phyloP scores from a whole-genome alignment of 2,113 vertebrate genomes.

The Carlito syrichta region DNA sequence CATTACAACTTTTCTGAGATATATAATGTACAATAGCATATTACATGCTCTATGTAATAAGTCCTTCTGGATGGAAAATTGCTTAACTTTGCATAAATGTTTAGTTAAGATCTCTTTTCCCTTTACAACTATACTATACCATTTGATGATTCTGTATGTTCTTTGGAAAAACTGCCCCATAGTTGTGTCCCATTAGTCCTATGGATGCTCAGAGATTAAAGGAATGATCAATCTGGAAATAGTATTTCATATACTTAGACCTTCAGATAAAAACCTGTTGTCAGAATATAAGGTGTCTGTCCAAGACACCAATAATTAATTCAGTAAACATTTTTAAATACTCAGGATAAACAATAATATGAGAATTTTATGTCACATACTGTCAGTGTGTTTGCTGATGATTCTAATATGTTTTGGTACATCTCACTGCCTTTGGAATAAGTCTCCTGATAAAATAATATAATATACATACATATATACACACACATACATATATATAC shows the following conservation, averaged over 20 bases:
- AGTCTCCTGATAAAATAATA: no score
- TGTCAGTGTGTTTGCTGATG: not conserved
- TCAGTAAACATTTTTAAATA: not conserved
- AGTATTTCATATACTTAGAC: not conserved
- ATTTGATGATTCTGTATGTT: not conserved
- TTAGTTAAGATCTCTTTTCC: not conserved
- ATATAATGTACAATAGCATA: not conserved
- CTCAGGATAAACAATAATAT: not conserved
- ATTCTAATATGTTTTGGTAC: not conserved
- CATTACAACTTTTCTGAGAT: not conserved
- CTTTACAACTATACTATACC: not conserved
- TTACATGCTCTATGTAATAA: not conserved
- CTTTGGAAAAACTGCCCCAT: not conserved
- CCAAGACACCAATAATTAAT: not conserved
- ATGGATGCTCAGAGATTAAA: not conserved
- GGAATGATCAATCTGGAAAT: not conserved
- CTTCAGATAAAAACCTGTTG: not conserved
- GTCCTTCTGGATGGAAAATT: not conserved
- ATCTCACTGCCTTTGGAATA: not conserved
- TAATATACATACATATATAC: no score
- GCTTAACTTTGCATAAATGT: not conserved
- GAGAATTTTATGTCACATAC: not conserved
- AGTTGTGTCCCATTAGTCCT: not conserved
- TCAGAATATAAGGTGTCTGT: not conserved
- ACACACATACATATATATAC: no score